Conservation (phyloP, 2,113 vertebrate species). For the Tauraco erythrolophus region DNA sequence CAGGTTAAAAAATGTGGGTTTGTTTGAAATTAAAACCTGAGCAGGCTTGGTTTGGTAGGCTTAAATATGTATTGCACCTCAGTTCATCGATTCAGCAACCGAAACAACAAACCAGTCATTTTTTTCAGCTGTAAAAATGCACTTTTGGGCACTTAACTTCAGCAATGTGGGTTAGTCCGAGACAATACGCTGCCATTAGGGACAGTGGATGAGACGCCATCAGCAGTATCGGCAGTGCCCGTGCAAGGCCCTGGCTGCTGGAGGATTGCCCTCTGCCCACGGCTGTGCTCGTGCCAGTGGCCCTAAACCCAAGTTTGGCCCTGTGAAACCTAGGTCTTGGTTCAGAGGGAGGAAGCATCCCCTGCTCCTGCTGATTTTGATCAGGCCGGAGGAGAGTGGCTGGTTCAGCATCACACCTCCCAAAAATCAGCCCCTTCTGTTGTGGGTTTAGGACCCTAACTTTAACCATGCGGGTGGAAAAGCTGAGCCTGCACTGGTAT, state of each 20-base stretch:
- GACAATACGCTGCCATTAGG: not conserved
- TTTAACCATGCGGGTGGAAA: not conserved
- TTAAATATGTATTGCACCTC: not conserved
- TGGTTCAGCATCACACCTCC: not conserved
- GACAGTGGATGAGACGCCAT: not conserved
- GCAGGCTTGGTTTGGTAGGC: not conserved
- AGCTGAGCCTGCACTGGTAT: not conserved
- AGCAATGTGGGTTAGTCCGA: fast-evolving
- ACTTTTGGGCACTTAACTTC: not conserved
- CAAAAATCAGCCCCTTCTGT: not conserved
- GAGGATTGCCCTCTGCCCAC: not conserved
- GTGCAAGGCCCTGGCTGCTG: not conserved
- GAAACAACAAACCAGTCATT: not conserved
- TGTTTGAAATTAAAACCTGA: not conserved
- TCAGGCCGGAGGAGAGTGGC: not conserved
- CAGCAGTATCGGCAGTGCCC: not conserved
- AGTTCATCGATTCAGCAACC: not conserved
- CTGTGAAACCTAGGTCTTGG: not conserved
- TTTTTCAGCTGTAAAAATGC: not conserved
- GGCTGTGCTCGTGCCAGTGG: fast-evolving
- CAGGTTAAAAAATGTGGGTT: not conserved
- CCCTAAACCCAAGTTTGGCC: not conserved
- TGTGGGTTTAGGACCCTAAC: not conserved
- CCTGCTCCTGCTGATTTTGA: not conserved
- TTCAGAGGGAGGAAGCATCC: not conserved